A percentile compares a stretch with the other conserved stretches of the same genome.
Evolutionary conservation across 2,888 invertebrate genomes (phyloP).

Genomic region (Acleris cristana): DNA sequence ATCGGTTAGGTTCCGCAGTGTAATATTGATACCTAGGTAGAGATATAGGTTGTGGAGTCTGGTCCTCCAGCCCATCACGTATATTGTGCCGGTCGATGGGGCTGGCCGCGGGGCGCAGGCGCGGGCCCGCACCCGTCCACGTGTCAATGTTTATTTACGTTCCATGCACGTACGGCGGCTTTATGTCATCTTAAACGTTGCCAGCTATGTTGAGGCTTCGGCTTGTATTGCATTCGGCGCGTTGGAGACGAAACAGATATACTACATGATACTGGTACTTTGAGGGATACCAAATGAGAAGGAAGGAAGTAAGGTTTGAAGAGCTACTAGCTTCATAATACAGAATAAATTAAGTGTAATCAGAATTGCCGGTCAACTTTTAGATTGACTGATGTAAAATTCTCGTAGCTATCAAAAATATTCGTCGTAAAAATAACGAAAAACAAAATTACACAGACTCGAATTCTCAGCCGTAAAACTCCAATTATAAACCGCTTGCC

Average conservation of each 20-base stretch:
- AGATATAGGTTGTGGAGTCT: neutral
- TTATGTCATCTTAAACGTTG: constrained; percentile 42
- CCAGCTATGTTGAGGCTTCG: constrained; percentile 21
- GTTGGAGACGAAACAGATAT: neutral
- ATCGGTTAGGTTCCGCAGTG: no score
- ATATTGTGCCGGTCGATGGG: constrained; percentile 55
- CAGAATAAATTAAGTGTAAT: no score
- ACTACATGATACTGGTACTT: no score
- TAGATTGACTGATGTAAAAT: no score
- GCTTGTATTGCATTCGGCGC: constrained; percentile 1
- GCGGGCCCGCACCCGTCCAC: constrained; percentile 69
- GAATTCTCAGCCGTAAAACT: constrained; percentile 2
- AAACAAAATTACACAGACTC: no score
- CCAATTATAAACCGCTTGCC: constrained; percentile 7
- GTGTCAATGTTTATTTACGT: constrained; percentile 83
- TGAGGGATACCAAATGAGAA: no score
- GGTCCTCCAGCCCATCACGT: constrained; percentile 23
- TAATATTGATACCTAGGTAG: no score
- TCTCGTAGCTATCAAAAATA: no score
- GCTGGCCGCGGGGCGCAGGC: constrained; percentile 58
- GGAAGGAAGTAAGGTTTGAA: no score
- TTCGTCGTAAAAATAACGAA: no score
- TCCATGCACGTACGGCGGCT: constrained; percentile 58
- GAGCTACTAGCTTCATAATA: no score
- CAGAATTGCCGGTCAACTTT: no score